Base-by-base conservation (phyloP, 2,888 invertebrate genomes). In the Marasmarcha lunaedactyla region DNA sequence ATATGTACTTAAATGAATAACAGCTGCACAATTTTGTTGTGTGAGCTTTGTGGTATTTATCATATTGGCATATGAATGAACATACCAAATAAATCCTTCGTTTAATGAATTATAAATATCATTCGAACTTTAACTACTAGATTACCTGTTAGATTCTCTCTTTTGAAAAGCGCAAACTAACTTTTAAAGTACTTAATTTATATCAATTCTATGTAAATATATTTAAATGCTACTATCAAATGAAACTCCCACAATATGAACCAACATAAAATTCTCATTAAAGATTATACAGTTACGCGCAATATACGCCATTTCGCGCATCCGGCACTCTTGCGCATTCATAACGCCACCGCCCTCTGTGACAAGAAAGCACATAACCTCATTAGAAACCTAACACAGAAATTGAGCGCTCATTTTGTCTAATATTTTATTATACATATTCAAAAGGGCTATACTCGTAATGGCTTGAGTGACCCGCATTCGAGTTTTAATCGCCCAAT, bases 331-430 rank as follows among this genome's bases (percentile, higher is more conserved):
- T 78, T 77, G 61, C 70, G 72, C 78, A 81, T 78, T 76, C 78
- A 70, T 58, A 57, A 44, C 71, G 57, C 71, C 65, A 59, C 53
- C 66, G 63, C 67, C 67, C 69, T 65, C 73, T 83, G 81, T 81
- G 83, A 81, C 81, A 78, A 74, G 83, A 78, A 79, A 81, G 81
- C 81, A 67, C 79, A 83, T 79, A 79, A 78, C 81, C 83, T 77
- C 73, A 83, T 83, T 81, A 81, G 74, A 78, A 76, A 76, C 71
- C 77, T 71, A 69, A 71, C 74, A 20, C 20, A 71, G 71, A 73
- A 79, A 81, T 77, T 78, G 77, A 76, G 63, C 60, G 58, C 60
- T 56, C 66, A 63, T 60, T 68, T 67, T 68, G 76, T 76, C 76
- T 76, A 81, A 79, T 83, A 83, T 81, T 70, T 79, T 79, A 76